A percentile compares a stretch with the other conserved stretches of the same genome.
These are phyloP conservation scores for Drosophila neotestacea DNA, from an alignment of 2,888 invertebrate species.

Conservation along the genomic window DNA sequence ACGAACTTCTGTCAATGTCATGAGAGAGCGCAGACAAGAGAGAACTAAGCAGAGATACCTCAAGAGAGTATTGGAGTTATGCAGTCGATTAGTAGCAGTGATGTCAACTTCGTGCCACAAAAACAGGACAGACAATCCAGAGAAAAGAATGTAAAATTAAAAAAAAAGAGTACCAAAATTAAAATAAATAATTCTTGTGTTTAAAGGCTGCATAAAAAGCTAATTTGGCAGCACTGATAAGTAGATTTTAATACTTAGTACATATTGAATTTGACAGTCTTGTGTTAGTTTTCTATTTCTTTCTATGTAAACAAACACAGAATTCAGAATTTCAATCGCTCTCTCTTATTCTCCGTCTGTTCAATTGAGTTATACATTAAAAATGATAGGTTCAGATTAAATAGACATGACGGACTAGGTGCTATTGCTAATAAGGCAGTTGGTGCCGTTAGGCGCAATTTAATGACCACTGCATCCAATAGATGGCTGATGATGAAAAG, in stretches of 20 bases:
- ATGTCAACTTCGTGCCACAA: too few relatives aligned
- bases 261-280: neutral
- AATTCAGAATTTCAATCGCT: constrained; percentile 1
- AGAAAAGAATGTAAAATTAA: too few relatives aligned
- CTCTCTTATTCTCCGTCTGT: neutral
- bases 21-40: neutral
- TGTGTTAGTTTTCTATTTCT: neutral
- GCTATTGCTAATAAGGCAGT: constrained; percentile 53
- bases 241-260: too few relatives aligned
- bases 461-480: constrained; percentile 31
- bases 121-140: too few relatives aligned
- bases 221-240: too few relatives aligned
- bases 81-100: neutral
- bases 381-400: constrained; percentile 24
- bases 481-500: constrained; percentile 53
- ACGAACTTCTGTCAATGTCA: constrained; percentile 40
- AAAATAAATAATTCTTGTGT: too few relatives aligned
- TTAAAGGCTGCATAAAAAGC: too few relatives aligned
- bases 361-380: constrained; percentile 4
- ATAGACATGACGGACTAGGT: constrained; percentile 27
- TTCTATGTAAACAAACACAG: neutral
- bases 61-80: neutral
- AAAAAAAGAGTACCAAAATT: too few relatives aligned
- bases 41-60: neutral
- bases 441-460: constrained; percentile 64